These are phyloP conservation scores for Habrosyne pyritoides DNA, from an alignment of 2,888 invertebrate species.

Conservation along the genomic window DNA sequence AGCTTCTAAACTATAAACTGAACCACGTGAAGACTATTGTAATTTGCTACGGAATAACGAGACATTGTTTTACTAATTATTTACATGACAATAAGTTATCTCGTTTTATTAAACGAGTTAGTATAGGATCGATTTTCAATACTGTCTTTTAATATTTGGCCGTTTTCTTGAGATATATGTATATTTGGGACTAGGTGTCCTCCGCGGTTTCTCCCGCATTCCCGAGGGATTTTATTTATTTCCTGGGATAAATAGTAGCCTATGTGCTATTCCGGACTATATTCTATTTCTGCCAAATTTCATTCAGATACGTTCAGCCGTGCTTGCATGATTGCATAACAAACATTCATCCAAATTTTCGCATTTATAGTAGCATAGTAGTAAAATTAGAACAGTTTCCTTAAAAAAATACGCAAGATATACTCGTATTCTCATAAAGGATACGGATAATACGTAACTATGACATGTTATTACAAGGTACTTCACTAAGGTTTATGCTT, in stretches of 20 bases:
- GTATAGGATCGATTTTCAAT: background rate
- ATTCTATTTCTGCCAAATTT: too few relatives aligned
- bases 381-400: background rate
- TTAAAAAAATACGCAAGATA: background rate
- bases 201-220: too few relatives aligned
- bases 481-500: background rate
- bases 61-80: background rate
- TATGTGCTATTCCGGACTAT: too few relatives aligned
- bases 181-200: too few relatives aligned
- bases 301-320: too few relatives aligned
- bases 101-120: background rate
- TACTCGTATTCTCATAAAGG: background rate
- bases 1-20: background rate
- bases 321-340: too few relatives aligned
- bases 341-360: too few relatives aligned
- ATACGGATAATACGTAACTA: background rate
- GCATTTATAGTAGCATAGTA: too few relatives aligned
- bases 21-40: background rate
- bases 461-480: background rate
- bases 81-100: background rate
- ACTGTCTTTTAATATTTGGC: background rate
- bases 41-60: background rate
- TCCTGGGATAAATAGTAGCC: too few relatives aligned
- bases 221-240: too few relatives aligned
- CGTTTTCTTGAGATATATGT: background rate